A percentile compares a stretch with the other conserved stretches of the same genome.
Conservation (phyloP, 2,113 vertebrate genomes). For the Columbina picui region DNA sequence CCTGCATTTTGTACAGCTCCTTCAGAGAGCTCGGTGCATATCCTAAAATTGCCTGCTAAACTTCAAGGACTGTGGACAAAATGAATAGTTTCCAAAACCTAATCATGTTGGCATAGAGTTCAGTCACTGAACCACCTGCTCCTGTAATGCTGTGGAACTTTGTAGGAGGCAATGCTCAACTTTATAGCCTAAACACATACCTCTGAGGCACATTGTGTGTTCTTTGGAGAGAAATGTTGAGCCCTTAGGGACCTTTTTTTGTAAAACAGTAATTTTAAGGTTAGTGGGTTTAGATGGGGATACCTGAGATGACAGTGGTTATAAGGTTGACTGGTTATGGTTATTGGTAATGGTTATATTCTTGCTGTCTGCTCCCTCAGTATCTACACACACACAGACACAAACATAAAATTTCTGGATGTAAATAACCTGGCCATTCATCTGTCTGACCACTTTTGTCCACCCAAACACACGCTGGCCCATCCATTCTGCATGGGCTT, state of each 20-base stretch:
- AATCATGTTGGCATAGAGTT: background rate
- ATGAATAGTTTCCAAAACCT: accelerated
- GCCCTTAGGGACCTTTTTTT: background rate
- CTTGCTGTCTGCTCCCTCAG: background rate
- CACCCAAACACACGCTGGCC: background rate
- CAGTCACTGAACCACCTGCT: background rate
- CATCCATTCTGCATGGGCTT: background rate
- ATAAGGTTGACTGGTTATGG: too few species aligned
- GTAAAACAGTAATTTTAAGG: background rate
- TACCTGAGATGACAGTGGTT: background rate
- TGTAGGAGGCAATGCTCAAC: background rate
- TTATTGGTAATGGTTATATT: too few species aligned
- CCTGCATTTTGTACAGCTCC: background rate
- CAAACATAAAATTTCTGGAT: background rate
- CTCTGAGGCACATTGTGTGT: background rate
- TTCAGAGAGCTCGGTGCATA: background rate
- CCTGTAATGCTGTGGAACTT: background rate
- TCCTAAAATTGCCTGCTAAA: background rate
- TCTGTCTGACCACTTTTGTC: background rate
- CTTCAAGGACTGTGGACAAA: background rate
- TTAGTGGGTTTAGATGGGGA: background rate
- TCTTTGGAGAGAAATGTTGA: background rate
- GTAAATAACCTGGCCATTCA: background rate
- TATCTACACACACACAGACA: background rate
- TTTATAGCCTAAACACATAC: background rate